Base-by-base conservation (phyloP, 53 echinoderm and acorn worm genomes). In the Stichopus horrens region DNA sequence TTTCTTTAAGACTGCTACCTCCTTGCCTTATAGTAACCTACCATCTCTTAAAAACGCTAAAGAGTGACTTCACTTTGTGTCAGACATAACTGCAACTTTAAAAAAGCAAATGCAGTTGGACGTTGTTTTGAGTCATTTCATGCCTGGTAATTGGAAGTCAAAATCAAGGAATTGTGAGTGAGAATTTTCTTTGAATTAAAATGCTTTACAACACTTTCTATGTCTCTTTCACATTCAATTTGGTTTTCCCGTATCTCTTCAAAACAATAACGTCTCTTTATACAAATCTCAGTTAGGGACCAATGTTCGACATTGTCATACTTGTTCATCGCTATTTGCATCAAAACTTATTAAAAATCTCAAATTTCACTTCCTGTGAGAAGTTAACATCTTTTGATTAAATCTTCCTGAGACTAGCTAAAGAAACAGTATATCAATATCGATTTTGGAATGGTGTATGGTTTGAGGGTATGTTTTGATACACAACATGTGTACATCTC, bases 331-430 rank as follows among this genome's bases (percentile, higher is more conserved):
- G 19, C 71, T 71, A 71, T 18, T 71, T 71, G 7, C n/a, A 4
- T 19, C n/a, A 18, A 63, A 81, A 58, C 81, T 81, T 81, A 81
- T 81, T 81, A 81, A 81, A 81, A 56, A 11, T 81, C 81, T 81
- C 81, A 7, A 20, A 81, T 81, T 81, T 56, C 81, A 56, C 81
- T 56, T 81, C 21, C 81, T 9, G 57, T 22, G 71, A 81, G 58
- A 56, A 81, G 81, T 57, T 56, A 81, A 81, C 81, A 81, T 58
- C n/a, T 37, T 18, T 81, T 81, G 81, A 81, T 81, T 81, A 81
- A 81, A 81, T 81, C 81, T 81, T 5, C 58, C 37, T 37, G 57
- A 57, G 19, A 18, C 57, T 56, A 81, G 57, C 21, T 81, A 54
- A 81, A 81, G 81, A 56, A 55, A 81, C 57, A 56, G 19, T 81